Conservation (phyloP, 2,888 invertebrate genomes). For the Scaptomyza cyrtandrae region DNA sequence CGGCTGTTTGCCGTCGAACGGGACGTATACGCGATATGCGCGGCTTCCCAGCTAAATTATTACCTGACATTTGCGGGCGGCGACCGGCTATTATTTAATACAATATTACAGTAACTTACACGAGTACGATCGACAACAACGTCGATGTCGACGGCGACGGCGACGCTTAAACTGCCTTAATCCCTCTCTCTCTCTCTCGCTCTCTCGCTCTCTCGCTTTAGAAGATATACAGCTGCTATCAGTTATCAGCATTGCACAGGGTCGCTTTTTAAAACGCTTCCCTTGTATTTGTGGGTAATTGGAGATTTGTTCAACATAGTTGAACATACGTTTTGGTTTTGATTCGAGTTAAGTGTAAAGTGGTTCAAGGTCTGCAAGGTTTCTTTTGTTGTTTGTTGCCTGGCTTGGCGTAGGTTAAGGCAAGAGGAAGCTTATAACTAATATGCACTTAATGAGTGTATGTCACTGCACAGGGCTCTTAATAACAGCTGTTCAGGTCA, state of each 20-base stretch:
- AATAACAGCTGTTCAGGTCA: constrained; percentile 8
- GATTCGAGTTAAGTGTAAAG: background rate
- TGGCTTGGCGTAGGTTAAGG: constrained; percentile 33
- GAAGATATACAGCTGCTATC: too few relatives aligned
- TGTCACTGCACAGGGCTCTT: too few relatives aligned
- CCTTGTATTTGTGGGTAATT: constrained; percentile 12
- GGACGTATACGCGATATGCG: constrained; percentile 72
- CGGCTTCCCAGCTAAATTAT: constrained; percentile 45
- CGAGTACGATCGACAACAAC: constrained; percentile 23
- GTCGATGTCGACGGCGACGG: background rate
- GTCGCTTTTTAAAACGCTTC: background rate
- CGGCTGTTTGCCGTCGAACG: constrained; percentile 43
- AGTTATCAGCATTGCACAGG: too few relatives aligned
- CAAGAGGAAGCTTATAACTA: constrained; percentile 4
- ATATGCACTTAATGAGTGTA: too few relatives aligned
- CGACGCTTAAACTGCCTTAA: constrained; percentile 7
- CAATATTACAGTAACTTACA: constrained; percentile 12
- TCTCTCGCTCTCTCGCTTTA: constrained; percentile 3
- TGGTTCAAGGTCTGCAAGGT: constrained; percentile 30
- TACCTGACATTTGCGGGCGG: constrained; percentile 55
- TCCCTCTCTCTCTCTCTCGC: background rate
- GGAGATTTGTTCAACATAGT: constrained; percentile 8
- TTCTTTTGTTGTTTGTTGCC: background rate
- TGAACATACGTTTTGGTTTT: background rate
- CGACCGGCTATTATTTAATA: constrained; percentile 74